Percentiles rank a stretch among this genome's conserved stretches.
phyloP scores from a whole-genome alignment of 1,140 invertebrate species.

The Chelonus insularis region DNA sequence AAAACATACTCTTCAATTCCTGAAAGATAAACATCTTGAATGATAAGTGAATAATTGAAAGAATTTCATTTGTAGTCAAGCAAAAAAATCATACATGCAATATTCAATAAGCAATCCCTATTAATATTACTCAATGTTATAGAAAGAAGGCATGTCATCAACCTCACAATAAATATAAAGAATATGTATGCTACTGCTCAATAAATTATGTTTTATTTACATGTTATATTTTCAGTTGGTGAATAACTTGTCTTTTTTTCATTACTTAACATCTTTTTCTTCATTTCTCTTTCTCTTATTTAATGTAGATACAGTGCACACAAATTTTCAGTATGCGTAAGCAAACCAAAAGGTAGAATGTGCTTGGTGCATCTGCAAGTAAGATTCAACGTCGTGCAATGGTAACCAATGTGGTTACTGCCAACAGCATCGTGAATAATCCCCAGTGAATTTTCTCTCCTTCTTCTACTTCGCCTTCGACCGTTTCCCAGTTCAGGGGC shows the following conservation, averaged over 20 bases:
- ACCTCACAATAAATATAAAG: no score
- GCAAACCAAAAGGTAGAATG: constrained; percentile 26
- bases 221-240: neutral
- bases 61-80: no score
- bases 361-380: constrained; percentile 17
- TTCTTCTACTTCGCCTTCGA: neutral
- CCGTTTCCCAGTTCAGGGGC: neutral
- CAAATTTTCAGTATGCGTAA: constrained; percentile 32
- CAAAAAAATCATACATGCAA: no score
- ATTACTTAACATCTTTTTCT: neutral
- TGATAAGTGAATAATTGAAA: no score
- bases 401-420: constrained; percentile 15
- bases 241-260: neutral
- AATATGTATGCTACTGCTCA: no score
- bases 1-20: no score
- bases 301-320: constrained; percentile 4
- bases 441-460: constrained; percentile 1
- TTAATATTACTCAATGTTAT: no score
- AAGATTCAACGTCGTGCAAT: constrained; percentile 8
- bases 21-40: no score
- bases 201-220: no score
- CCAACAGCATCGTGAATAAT: constrained; percentile 17
- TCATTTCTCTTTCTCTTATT: neutral
- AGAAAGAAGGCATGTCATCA: no score
- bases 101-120: no score